phyloP scores from a whole-genome alignment of 2,113 vertebrate genomes.

The Pimephales promelas region DNA sequence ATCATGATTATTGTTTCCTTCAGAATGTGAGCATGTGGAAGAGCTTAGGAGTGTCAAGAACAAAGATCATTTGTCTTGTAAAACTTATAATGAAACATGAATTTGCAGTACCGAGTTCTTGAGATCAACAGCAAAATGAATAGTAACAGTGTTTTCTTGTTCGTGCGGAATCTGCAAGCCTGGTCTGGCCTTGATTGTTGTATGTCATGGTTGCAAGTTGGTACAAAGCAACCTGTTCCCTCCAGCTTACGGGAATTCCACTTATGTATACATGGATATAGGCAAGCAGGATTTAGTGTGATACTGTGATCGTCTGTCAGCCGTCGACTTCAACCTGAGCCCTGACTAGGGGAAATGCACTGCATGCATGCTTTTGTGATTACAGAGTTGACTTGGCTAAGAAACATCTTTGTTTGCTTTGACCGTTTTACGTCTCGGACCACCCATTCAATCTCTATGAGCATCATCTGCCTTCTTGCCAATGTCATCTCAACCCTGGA shows the following conservation, averaged over 20 bases:
- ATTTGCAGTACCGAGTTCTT: slow-evolving; percentile 42
- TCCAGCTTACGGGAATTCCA: slow-evolving; percentile 3
- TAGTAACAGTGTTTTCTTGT: slow-evolving; percentile 36
- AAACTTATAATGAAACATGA: slow-evolving; percentile 44
- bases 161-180: slow-evolving; percentile 20
- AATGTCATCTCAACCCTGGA: not conserved
- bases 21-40: slow-evolving; percentile 65
- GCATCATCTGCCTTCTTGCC: slow-evolving; percentile 8
- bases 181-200: slow-evolving; percentile 24
- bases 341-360: not conserved
- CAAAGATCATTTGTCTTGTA: slow-evolving; percentile 50
- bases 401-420: slow-evolving; percentile 21
- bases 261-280: slow-evolving; percentile 25
- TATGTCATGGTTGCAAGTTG: slow-evolving; percentile 22
- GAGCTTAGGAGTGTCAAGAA: slow-evolving; percentile 60
- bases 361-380: slow-evolving; percentile 25
- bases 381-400: not conserved
- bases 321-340: not conserved
- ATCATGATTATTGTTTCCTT: slow-evolving; percentile 64
- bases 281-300: slow-evolving; percentile 23
- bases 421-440: slow-evolving; percentile 17
- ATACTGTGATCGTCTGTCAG: slow-evolving; percentile 2
- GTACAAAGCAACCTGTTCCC: slow-evolving; percentile 43
- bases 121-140: slow-evolving; percentile 27
- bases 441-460: not conserved